phyloP scores from a whole-genome alignment of 2,888 invertebrate genomes.

The Myopa tessellatipennis region DNA sequence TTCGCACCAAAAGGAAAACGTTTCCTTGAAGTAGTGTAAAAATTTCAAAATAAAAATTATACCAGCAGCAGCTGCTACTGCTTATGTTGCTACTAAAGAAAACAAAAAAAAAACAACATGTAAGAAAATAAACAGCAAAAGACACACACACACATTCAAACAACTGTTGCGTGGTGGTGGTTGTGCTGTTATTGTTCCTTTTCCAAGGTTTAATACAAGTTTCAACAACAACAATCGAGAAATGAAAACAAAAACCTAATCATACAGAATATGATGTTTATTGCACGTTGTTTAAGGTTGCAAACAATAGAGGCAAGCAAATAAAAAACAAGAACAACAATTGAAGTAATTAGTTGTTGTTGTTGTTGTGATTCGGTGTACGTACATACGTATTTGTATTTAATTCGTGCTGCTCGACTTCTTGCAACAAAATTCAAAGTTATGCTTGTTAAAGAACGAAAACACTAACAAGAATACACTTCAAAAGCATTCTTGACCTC shows the following conservation, averaged over 20 bases:
- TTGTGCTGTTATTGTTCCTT: neutral
- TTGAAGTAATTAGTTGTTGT: neutral
- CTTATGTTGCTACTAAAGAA: neutral
- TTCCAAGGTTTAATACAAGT: slow-evolving; percentile 21
- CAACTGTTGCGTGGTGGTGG: neutral
- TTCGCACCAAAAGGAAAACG: too few relatives aligned
- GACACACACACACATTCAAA: neutral
- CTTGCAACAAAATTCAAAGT: neutral
- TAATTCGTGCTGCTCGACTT: slow-evolving; percentile 16
- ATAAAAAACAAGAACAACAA: neutral
- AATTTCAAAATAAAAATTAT: too few relatives aligned
- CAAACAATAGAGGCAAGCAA: neutral
- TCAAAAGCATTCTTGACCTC: slow-evolving; percentile 40
- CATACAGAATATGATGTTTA: too few relatives aligned
- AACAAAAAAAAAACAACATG: neutral
- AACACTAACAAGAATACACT: neutral
- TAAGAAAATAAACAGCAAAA: neutral
- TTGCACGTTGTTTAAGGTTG: neutral
- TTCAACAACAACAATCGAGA: neutral
- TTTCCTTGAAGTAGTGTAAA: too few relatives aligned
- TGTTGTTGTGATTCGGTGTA: neutral
- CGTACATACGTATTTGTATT: neutral
- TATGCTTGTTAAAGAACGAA: neutral
- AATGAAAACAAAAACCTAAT: neutral
- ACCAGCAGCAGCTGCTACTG: too few relatives aligned